Evolutionary conservation across 2,888 invertebrate genomes (phyloP).

Genomic region (Lydus trimaculatus): DNA sequence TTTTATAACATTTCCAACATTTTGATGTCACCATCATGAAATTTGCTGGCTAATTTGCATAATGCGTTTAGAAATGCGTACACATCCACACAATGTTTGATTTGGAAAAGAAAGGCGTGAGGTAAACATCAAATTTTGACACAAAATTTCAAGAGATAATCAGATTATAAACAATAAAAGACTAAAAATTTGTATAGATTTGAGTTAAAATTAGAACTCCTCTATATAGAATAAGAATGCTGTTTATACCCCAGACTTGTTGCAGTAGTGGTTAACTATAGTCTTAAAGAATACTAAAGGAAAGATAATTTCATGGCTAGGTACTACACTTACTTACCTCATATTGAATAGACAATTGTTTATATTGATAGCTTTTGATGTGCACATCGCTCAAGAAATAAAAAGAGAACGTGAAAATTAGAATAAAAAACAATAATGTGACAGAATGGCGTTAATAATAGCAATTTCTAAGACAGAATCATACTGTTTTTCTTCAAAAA

Average conservation of each 20-base stretch:
- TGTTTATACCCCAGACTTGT: background rate
- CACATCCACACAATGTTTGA: too few relatives aligned
- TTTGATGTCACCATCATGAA: too few relatives aligned
- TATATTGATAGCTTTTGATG: background rate
- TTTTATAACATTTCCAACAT: too few relatives aligned
- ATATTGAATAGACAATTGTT: background rate
- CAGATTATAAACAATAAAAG: too few relatives aligned
- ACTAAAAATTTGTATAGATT: background rate
- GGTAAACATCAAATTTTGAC: too few relatives aligned
- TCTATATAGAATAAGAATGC: background rate
- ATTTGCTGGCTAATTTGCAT: too few relatives aligned
- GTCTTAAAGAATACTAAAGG: background rate
- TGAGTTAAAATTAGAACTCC: background rate
- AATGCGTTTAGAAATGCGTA: too few relatives aligned
- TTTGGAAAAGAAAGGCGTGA: too few relatives aligned
- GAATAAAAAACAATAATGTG: background rate
- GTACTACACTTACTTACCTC: background rate
- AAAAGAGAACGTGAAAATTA: background rate
- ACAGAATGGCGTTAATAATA: constrained; percentile 8
- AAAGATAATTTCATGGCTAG: background rate
- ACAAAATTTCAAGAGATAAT: too few relatives aligned
- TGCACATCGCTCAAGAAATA: background rate
- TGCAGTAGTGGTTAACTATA: background rate
- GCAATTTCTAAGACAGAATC: constrained; percentile 6
- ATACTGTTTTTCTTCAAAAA: background rate